A percentile compares a stretch with the other conserved stretches of the same genome.
These are phyloP conservation scores for Sebastolobus altivelis DNA, from an alignment of 2,797 vertebrate genomes.

Conservation along the genomic window DNA sequence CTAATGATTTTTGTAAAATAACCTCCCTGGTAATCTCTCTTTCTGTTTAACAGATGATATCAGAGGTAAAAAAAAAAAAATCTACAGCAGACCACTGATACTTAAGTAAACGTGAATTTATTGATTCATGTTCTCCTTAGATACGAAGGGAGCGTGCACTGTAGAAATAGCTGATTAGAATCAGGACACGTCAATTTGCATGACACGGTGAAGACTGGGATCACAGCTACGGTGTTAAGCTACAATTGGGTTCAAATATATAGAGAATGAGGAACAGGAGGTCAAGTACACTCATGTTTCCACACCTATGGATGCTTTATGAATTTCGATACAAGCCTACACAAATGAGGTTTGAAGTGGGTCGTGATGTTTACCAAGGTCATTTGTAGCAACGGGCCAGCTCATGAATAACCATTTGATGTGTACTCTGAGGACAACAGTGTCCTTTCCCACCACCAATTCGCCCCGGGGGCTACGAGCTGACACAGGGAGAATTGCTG, in stretches of 20 bases:
- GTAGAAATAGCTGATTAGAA: slow-evolving; percentile 54
- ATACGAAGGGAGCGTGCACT: slow-evolving; percentile 3
- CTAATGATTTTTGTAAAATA: slow-evolving; percentile 65
- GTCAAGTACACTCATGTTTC: slow-evolving; percentile 53
- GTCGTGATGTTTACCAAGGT: slow-evolving; percentile 71
- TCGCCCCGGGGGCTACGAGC: slow-evolving; percentile 41
- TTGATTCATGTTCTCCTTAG: slow-evolving; percentile 41
- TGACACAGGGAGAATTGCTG: slow-evolving; percentile 19
- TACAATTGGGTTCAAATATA: slow-evolving; percentile 58
- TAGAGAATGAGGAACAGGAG: slow-evolving; percentile 53
- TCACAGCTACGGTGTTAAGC: slow-evolving; percentile 32
- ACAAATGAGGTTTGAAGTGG: slow-evolving; percentile 63
- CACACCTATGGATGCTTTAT: slow-evolving; percentile 41
- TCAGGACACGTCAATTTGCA: slow-evolving; percentile 51
- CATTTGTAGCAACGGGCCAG: slow-evolving; percentile 37
- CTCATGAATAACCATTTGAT: slow-evolving; percentile 75
- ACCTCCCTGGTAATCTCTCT: slow-evolving; percentile 44
- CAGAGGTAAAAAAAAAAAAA: slow-evolving; percentile 34
- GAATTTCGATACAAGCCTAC: slow-evolving; percentile 53
- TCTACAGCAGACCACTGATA: slow-evolving; percentile 36
- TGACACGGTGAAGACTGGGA: slow-evolving; percentile 36
- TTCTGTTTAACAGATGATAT: slow-evolving; percentile 57
- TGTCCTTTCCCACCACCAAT: slow-evolving; percentile 57
- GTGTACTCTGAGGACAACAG: slow-evolving; percentile 55
- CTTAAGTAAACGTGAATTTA: slow-evolving; percentile 59